Conservation (phyloP, 2,888 invertebrate species). For the Agrilus cyanescens region DNA sequence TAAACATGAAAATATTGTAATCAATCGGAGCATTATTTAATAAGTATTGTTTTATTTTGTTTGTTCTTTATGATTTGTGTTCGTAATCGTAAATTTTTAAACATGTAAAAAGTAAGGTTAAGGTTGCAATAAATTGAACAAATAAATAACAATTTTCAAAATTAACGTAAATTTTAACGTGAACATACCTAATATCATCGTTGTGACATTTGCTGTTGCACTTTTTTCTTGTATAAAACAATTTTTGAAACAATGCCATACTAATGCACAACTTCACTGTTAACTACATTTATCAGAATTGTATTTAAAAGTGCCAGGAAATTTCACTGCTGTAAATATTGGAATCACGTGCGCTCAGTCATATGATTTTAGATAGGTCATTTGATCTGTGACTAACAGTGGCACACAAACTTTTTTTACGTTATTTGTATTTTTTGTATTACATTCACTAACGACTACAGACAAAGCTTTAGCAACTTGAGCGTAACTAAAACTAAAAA, state of each 20-base stretch:
- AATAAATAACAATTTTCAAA: neutral
- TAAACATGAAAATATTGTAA: no score
- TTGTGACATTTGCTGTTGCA: constrained; percentile 38
- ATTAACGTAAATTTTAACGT: neutral
- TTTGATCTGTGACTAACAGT: constrained; percentile 14
- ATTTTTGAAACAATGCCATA: constrained; percentile 67
- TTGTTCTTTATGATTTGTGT: no score
- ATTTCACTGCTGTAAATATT: constrained; percentile 26
- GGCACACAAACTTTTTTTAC: constrained; percentile 20
- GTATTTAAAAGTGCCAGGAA: constrained; percentile 17
- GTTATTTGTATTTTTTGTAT: no score
- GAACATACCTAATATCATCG: constrained; percentile 35
- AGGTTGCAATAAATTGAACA: no score
- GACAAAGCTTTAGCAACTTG: no score
- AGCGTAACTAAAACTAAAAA: no score
- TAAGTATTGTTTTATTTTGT: no score
- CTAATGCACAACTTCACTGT: constrained; percentile 23
- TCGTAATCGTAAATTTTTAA: no score
- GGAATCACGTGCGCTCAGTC: constrained; percentile 32
- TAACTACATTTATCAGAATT: constrained; percentile 14
- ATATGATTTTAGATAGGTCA: constrained; percentile 27
- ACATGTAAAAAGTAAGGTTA: no score
- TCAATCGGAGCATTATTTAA: no score
- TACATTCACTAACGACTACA: no score
- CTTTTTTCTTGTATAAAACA: constrained; percentile 52